Conservation (phyloP, 1,140 invertebrate genomes). For the Bemisia tabaci region DNA sequence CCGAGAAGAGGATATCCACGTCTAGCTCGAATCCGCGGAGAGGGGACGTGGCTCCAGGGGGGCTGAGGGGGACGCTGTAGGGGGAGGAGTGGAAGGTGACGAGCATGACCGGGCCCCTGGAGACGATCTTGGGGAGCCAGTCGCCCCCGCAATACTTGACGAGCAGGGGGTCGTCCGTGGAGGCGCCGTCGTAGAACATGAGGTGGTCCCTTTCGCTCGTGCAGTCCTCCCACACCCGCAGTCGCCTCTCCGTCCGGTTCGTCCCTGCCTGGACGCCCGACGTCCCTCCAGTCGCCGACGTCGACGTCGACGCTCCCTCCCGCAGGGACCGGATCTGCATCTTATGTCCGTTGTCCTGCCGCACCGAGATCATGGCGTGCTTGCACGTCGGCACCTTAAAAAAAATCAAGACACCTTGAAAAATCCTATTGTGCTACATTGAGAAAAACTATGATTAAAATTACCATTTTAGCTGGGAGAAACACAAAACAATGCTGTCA, state of each 20-base stretch:
- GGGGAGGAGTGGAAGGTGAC: constrained; percentile 48
- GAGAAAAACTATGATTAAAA: no score
- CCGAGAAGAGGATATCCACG: constrained; percentile 71
- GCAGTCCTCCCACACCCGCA: constrained; percentile 68
- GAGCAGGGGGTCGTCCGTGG: constrained; percentile 61
- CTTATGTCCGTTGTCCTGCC: constrained; percentile 38
- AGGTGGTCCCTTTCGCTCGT: constrained; percentile 64
- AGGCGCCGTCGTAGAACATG: constrained; percentile 70
- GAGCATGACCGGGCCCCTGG: constrained; percentile 64
- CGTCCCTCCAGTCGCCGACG: background rate
- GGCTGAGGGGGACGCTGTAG: constrained; percentile 23
- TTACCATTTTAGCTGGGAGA: no score
- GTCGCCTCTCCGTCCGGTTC: constrained; percentile 46
- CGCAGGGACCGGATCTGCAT: constrained; percentile 38
- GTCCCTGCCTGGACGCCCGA: background rate
- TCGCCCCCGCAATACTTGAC: constrained; percentile 76
- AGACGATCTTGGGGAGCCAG: constrained; percentile 57
- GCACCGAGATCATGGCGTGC: constrained; percentile 72
- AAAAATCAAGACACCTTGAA: no score
- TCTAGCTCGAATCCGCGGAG: constrained; percentile 49
- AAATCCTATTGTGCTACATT: no score
- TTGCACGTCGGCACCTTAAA: constrained; percentile 76
- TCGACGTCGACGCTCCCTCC: background rate
- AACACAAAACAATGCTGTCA: no score
- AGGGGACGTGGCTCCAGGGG: constrained; percentile 20